Percentiles rank a stretch among this genome's conserved stretches.
Conservation (phyloP, 2,797 vertebrate species). For the Macrochelys suwanniensis region DNA sequence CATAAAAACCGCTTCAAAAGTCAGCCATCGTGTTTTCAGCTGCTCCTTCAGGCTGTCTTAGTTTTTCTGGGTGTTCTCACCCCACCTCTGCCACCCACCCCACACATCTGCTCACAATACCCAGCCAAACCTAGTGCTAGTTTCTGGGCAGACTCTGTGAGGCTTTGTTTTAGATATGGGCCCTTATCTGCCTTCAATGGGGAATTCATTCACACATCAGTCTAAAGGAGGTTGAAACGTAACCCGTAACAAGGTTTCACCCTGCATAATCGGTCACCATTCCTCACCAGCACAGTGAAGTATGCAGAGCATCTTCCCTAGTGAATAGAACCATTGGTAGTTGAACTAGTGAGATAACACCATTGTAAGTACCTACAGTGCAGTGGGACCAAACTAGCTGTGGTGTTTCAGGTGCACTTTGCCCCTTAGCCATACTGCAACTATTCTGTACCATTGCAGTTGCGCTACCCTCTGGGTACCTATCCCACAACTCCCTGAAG, state of each 20-base stretch:
- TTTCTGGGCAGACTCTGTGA: not conserved
- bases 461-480: not conserved
- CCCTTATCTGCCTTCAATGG: not conserved
- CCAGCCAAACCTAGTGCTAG: not conserved
- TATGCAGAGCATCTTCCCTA: not conserved
- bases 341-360: not conserved
- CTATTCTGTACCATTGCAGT: not conserved
- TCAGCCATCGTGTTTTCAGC: not conserved
- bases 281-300: not conserved
- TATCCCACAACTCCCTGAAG: not conserved
- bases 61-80: not conserved
- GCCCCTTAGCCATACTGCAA: not conserved
- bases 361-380: not conserved
- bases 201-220: not conserved
- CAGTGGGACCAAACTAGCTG: not conserved
- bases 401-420: not conserved
- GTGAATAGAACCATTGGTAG: not conserved
- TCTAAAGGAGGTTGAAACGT: not conserved
- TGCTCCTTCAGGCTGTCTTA: not conserved
- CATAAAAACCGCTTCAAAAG: not conserved
- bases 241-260: not conserved
- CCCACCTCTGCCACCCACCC: not conserved
- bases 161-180: not conserved
- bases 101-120: not conserved
- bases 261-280: rapidly evolving